Conservation (phyloP, 1,140 invertebrate genomes). For the Pogonomyrmex californicus region DNA sequence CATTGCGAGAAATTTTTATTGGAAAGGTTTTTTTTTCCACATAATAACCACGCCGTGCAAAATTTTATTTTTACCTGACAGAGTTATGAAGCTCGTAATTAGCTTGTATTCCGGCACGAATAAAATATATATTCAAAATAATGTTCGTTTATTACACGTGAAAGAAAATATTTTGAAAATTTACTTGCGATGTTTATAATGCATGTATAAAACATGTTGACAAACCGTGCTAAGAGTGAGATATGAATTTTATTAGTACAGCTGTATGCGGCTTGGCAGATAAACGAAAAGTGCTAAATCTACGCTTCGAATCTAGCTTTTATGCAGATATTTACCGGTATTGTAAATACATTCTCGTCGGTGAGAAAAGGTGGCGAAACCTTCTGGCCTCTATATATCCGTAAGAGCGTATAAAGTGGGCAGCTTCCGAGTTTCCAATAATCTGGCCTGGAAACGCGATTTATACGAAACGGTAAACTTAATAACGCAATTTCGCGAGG, state of each 20-base stretch:
- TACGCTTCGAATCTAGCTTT: slow-evolving; percentile 25
- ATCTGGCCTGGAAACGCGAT: slow-evolving; percentile 79
- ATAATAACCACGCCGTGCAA: neutral
- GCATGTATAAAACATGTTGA: slow-evolving; percentile 34
- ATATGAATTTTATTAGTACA: slow-evolving; percentile 31
- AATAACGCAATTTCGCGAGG: slow-evolving; percentile 84
- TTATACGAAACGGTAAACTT: slow-evolving; percentile 84
- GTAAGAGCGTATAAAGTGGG: slow-evolving; percentile 64
- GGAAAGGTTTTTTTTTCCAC: slow-evolving; percentile 48
- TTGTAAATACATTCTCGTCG: slow-evolving; percentile 37
- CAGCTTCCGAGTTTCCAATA: slow-evolving; percentile 71
- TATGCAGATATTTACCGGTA: slow-evolving; percentile 34
- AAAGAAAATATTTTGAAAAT: slow-evolving; percentile 39
- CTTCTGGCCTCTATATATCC: slow-evolving; percentile 27
- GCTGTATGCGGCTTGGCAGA: neutral
- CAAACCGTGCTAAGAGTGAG: slow-evolving; percentile 7
- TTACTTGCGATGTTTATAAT: neutral
- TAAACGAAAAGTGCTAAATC: slow-evolving; percentile 51
- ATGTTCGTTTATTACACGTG: slow-evolving; percentile 2
- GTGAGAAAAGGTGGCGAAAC: slow-evolving; percentile 49
- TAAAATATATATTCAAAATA: slow-evolving; percentile 11
- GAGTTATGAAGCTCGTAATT: neutral
- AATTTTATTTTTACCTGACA: neutral
- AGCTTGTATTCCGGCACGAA: neutral
- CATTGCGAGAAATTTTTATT: slow-evolving; percentile 63